A percentile compares a stretch with the other conserved stretches of the same genome.
phyloP scores from a whole-genome alignment of 2,113 vertebrate genomes.

The Mustela lutreola region DNA sequence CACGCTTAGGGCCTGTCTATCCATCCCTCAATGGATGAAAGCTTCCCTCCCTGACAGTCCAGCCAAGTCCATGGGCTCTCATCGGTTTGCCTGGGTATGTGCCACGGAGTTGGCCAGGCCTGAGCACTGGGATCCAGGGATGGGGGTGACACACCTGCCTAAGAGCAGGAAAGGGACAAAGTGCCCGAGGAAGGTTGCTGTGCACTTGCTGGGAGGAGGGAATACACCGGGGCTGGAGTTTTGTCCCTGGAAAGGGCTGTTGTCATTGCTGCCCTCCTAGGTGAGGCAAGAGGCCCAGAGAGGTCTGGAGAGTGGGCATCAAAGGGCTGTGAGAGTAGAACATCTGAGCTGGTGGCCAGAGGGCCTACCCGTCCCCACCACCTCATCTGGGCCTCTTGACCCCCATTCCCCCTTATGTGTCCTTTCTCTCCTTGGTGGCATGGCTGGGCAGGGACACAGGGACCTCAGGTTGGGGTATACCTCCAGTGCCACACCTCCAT shows the following conservation, averaged over 20 bases:
- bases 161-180: background rate
- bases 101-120: background rate
- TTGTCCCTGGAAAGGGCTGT: background rate
- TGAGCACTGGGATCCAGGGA: background rate
- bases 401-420: background rate
- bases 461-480: accelerated
- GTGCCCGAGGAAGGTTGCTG: accelerated
- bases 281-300: background rate
- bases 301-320: background rate
- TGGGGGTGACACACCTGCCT: background rate
- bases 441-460: too few relatives aligned
- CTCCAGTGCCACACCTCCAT: background rate
- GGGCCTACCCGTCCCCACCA: background rate
- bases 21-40: accelerated
- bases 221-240: background rate
- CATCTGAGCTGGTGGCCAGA: background rate
- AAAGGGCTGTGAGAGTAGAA: background rate
- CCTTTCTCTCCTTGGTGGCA: background rate
- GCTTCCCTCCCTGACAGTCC: background rate
- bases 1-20: background rate
- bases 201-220: background rate
- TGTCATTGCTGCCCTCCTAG: background rate
- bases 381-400: accelerated
- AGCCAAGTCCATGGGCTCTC: background rate
- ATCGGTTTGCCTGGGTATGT: background rate